These are phyloP conservation scores for Xiphorhynchus elegans DNA, from an alignment of 2,113 vertebrate genomes.

Conservation along the genomic window DNA sequence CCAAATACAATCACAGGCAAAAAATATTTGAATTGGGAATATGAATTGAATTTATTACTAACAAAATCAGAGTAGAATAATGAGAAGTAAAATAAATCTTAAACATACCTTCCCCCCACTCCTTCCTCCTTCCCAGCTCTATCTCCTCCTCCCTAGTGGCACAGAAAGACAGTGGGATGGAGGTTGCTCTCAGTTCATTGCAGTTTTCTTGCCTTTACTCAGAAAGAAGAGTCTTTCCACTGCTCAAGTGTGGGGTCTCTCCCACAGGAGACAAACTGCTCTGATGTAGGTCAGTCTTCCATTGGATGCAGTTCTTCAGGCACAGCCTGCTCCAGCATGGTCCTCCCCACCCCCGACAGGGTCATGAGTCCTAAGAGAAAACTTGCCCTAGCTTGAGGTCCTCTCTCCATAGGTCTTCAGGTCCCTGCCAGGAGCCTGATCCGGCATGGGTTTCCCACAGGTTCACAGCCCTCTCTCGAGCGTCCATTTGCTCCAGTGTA, in stretches of 20 bases:
- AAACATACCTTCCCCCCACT: not conserved
- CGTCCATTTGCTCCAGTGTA: not conserved
- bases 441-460: not conserved
- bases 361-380: not conserved
- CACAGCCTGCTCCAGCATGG: not conserved
- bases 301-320: not conserved
- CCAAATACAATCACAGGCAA: not conserved
- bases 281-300: not conserved
- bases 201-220: not conserved
- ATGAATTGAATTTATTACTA: not conserved
- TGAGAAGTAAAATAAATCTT: not conserved
- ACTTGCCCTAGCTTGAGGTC: not conserved
- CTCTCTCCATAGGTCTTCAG: not conserved
- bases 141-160: not conserved
- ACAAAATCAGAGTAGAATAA: not conserved
- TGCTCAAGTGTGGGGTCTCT: not conserved
- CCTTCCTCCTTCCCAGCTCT: not conserved
- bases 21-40: not conserved
- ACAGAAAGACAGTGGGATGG: not conserved
- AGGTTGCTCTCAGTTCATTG: not conserved
- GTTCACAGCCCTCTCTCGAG: not conserved
- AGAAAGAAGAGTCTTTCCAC: not conserved
- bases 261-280: not conserved
- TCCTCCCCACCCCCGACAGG: not conserved
- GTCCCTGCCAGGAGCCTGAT: not conserved